Conservation (phyloP, 2,113 vertebrate genomes). For the Pholis gunnellus region DNA sequence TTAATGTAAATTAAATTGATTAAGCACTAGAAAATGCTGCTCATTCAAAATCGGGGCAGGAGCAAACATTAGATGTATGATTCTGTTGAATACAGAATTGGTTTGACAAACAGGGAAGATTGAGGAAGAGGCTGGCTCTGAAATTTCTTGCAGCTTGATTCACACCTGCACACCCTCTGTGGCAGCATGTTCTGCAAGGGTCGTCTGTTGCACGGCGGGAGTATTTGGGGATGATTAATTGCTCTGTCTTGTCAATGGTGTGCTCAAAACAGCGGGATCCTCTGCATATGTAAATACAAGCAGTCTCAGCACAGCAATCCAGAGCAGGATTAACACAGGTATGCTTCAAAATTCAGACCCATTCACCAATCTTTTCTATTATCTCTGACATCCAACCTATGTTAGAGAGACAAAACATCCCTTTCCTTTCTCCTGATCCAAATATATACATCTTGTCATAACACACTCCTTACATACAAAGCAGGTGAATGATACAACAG, state of each 20-base stretch:
- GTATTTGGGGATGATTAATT: constrained; percentile 96
- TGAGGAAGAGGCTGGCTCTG: constrained; percentile 53
- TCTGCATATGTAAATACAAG: constrained; percentile 91
- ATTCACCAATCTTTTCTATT: constrained; percentile 84
- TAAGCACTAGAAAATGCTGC: neutral
- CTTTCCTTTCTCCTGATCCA: constrained; percentile 66
- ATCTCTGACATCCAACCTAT: constrained; percentile 76
- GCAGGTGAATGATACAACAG: constrained; percentile 28
- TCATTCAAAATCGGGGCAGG: constrained; percentile 13
- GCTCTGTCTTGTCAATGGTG: constrained; percentile 91
- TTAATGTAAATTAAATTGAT: neutral
- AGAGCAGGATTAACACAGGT: constrained; percentile 89
- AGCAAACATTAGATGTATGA: constrained; percentile 40
- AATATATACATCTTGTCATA: constrained; percentile 58
- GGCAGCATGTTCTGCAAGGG: constrained; percentile 87
- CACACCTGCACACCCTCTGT: constrained; percentile 91
- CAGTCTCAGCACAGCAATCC: constrained; percentile 86
- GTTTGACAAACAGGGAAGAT: constrained; percentile 61
- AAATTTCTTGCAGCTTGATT: constrained; percentile 83
- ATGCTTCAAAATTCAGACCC: constrained; percentile 77
- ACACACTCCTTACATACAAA: constrained; percentile 15
- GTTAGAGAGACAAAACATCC: constrained; percentile 64
- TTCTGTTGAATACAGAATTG: constrained; percentile 53
- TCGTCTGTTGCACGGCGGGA: constrained; percentile 87
- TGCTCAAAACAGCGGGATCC: constrained; percentile 91